phyloP scores from a whole-genome alignment of 2,888 invertebrate species.

The Isoperla grammatica region DNA sequence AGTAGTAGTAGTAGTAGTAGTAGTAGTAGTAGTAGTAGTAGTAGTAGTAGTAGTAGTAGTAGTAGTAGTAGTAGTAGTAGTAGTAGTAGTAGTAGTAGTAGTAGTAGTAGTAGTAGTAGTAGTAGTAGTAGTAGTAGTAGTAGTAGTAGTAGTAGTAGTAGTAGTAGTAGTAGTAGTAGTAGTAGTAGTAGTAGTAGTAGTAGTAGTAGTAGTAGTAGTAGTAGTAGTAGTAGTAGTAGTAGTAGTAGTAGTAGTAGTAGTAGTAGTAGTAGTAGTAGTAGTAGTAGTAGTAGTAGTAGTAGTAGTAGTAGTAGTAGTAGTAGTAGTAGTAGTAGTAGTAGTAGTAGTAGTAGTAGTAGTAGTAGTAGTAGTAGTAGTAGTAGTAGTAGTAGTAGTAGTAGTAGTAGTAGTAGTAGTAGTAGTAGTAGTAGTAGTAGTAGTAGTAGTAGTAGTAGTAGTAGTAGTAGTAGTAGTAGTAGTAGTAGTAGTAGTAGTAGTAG shows the following conservation, averaged over 20 bases:
- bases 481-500: slow-evolving; percentile 13
- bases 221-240: slow-evolving; percentile 9
- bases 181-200: slow-evolving; percentile 2
- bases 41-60: not conserved
- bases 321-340: slow-evolving; percentile 15
- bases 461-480: slow-evolving; percentile 16
- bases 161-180: not conserved
- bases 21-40: not conserved
- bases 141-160: slow-evolving; percentile 34
- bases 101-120: not conserved
- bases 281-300: slow-evolving; percentile 15
- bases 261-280: slow-evolving; percentile 5
- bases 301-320: slow-evolving; percentile 12
- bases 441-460: slow-evolving; percentile 15
- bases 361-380: slow-evolving; percentile 15
- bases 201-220: slow-evolving; percentile 5
- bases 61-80: not conserved
- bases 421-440: slow-evolving; percentile 16
- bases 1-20: not conserved
- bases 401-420: slow-evolving; percentile 17
- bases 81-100: not conserved
- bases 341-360: slow-evolving; percentile 15
- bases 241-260: slow-evolving; percentile 9
- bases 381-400: slow-evolving; percentile 10
- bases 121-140: not conserved